Conservation (phyloP, 37 sponge, comb jelly and placozoan species). For the Aplysina aerophoba region DNA sequence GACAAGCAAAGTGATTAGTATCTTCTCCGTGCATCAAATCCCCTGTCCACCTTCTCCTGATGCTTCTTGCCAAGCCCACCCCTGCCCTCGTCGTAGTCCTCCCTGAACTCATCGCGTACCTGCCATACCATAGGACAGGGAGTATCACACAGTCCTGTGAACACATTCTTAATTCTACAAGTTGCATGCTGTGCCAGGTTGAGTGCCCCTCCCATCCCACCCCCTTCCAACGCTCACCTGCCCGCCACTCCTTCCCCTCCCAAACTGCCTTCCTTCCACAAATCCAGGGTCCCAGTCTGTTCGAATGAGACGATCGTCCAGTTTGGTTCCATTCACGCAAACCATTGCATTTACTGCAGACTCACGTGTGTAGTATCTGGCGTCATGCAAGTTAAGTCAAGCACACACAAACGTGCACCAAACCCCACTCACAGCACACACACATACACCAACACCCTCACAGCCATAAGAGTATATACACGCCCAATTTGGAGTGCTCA, state of each 20-base stretch:
- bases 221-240: slow-evolving; percentile 71
- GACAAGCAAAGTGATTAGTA: not conserved
- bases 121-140: slow-evolving; percentile 7
- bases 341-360: slow-evolving; percentile 76
- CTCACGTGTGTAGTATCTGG: slow-evolving; percentile 77
- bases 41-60: slow-evolving; percentile 11
- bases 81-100: slow-evolving; percentile 90
- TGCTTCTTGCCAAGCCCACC: slow-evolving; percentile 85
- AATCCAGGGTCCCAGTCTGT: slow-evolving; percentile 98
- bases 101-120: slow-evolving; percentile 96
- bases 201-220: too few species aligned
- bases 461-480: too few species aligned
- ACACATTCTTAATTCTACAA: not conserved
- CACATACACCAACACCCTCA: too few species aligned
- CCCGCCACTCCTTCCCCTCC: slow-evolving; percentile 93
- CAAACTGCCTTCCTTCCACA: slow-evolving; percentile 96
- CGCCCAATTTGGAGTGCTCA: not conserved
- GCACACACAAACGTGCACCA: not conserved
- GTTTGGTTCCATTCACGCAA: slow-evolving; percentile 94
- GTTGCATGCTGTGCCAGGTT: too few species aligned
- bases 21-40: not conserved
- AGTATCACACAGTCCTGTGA: not conserved
- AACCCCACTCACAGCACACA: not conserved
- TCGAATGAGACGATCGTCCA: slow-evolving; percentile 93
- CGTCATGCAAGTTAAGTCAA: not conserved